Evolutionary conservation across 2,888 invertebrate species (phyloP).

Genomic region (Colletes collaris): DNA sequence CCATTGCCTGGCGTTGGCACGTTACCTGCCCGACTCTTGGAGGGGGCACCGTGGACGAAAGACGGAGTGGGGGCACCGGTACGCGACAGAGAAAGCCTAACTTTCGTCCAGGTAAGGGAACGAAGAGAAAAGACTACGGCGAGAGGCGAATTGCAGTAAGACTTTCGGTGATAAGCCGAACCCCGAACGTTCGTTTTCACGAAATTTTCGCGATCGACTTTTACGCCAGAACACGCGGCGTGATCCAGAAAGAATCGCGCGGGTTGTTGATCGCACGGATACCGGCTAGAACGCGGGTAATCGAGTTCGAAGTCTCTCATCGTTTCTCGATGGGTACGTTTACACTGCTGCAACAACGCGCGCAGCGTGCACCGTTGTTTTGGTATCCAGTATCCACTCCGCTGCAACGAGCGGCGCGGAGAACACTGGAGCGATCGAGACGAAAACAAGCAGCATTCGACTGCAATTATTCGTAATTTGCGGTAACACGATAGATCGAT

Average conservation of each 20-base stretch:
- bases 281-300: not conserved
- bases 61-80: slow-evolving; percentile 6
- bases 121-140: not conserved
- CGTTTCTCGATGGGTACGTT: slow-evolving; percentile 24
- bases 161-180: slow-evolving; percentile 27
- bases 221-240: not conserved
- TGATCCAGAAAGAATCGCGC: not conserved
- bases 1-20: slow-evolving; percentile 76
- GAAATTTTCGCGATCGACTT: slow-evolving; percentile 38
- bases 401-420: not conserved
- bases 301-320: not conserved
- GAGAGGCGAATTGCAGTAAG: slow-evolving; percentile 39
- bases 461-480: not conserved
- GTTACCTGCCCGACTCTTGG: slow-evolving; percentile 63
- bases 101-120: slow-evolving; percentile 3
- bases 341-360: not conserved
- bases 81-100: slow-evolving; percentile 26
- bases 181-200: slow-evolving; percentile 36
- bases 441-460: not conserved
- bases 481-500: not conserved
- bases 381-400: not conserved
- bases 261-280: not conserved
- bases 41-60: slow-evolving; percentile 21
- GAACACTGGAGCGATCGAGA: not conserved
- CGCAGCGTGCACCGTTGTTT: not conserved